Evolutionary conservation across 2,113 vertebrate species (phyloP).

Genomic region (Porphyrio hochstetteri): DNA sequence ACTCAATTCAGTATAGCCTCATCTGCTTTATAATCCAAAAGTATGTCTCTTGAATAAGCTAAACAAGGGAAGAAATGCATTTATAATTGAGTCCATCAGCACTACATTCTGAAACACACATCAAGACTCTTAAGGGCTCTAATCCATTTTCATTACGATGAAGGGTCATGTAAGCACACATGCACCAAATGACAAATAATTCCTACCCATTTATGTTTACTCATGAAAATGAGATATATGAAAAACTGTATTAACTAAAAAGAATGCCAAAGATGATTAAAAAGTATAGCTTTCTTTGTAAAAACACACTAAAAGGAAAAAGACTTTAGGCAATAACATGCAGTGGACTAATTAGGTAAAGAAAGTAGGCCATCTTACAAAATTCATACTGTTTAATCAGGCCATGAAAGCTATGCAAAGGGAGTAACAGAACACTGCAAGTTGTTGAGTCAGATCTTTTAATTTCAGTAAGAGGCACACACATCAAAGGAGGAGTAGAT

Average conservation of each 20-base stretch:
- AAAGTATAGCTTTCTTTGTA: background rate
- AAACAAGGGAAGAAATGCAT: background rate
- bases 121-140: background rate
- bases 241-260: background rate
- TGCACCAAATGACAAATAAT: background rate
- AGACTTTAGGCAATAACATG: background rate
- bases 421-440: background rate
- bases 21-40: background rate
- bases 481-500: background rate
- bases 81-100: background rate
- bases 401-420: background rate
- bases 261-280: background rate
- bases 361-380: conserved; percentile 24
- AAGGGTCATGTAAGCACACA: background rate
- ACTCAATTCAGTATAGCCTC: background rate
- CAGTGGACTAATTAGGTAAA: conserved; percentile 29
- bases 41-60: background rate
- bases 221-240: background rate
- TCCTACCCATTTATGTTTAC: background rate
- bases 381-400: conserved; percentile 22
- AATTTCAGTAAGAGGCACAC: background rate
- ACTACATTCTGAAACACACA: background rate
- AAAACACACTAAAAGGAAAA: background rate
- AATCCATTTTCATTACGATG: background rate
- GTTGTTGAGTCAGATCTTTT: background rate